Conservation (phyloP, 2,888 invertebrate species). For the Acleris sparsana region DNA sequence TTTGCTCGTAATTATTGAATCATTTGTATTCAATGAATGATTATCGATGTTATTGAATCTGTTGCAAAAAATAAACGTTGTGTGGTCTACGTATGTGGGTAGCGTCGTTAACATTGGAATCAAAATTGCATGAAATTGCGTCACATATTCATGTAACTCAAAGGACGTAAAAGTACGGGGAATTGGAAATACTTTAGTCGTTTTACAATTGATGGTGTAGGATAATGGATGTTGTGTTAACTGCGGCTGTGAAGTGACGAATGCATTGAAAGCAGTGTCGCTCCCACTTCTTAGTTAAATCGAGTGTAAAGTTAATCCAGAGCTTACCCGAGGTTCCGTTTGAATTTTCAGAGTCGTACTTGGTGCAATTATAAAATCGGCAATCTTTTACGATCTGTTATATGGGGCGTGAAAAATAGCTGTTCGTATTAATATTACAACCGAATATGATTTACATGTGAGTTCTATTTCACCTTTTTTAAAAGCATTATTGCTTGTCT, state of each 20-base stretch:
- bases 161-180: neutral
- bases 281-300: conserved; percentile 56
- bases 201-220: conserved; percentile 4
- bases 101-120: conserved; percentile 60
- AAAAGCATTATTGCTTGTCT: too few relatives aligned
- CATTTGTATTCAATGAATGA: conserved; percentile 29
- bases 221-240: conserved; percentile 41
- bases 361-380: conserved; percentile 2
- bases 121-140: conserved; percentile 77
- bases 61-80: conserved; percentile 47
- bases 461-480: too few relatives aligned
- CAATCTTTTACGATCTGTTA: too few relatives aligned
- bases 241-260: conserved; percentile 61
- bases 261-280: conserved; percentile 56
- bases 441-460: neutral
- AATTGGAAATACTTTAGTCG: conserved; percentile 1
- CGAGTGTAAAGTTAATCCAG: conserved; percentile 48
- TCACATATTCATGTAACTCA: conserved; percentile 51
- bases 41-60: conserved; percentile 38
- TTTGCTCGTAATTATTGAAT: neutral
- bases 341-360: conserved; percentile 1
- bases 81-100: conserved; percentile 73
- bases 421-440: neutral
- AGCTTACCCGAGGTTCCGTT: conserved; percentile 16
- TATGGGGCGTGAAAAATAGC: too few relatives aligned